Conservation (phyloP, 2,797 vertebrate species). For the Manis crassicaudata region DNA sequence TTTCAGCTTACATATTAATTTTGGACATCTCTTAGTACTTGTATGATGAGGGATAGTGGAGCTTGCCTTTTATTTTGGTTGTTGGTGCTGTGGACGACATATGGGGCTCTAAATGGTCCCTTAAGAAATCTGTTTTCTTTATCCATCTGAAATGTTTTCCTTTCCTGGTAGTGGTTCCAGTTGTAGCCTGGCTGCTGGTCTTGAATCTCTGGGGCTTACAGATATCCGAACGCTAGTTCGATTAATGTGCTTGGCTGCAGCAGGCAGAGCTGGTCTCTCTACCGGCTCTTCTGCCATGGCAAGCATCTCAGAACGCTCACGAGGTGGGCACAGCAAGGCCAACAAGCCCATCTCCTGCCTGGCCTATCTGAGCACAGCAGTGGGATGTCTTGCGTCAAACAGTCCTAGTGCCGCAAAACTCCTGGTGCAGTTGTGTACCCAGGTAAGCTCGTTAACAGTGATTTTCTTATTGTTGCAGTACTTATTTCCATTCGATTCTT, state of each 20-base stretch:
- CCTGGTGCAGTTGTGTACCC: slow-evolving; percentile 96
- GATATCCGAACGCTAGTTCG: slow-evolving; percentile 97
- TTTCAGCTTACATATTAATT: neutral
- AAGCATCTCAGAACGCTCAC: slow-evolving; percentile 88
- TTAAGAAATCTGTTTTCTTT: slow-evolving; percentile 20
- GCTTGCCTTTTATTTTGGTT: slow-evolving; percentile 37
- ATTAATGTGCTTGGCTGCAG: slow-evolving; percentile 97
- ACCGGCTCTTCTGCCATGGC: slow-evolving; percentile 87
- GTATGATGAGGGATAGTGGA: neutral
- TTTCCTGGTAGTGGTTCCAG: slow-evolving; percentile 92
- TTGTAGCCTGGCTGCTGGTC: slow-evolving; percentile 96
- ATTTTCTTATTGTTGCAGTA: neutral
- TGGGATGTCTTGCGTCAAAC: slow-evolving; percentile 97
- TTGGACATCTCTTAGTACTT: slow-evolving; percentile 7
- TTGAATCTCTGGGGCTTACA: slow-evolving; percentile 96
- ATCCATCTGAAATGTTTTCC: slow-evolving; percentile 43
- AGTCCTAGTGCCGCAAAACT: slow-evolving; percentile 96
- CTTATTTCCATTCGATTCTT: neutral
- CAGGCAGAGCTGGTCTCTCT: slow-evolving; percentile 96
- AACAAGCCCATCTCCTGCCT: slow-evolving; percentile 98
- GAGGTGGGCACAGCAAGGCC: slow-evolving; percentile 91
- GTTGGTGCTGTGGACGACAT: neutral
- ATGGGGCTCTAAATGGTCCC: neutral
- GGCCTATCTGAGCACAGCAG: slow-evolving; percentile 97
- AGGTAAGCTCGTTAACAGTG: slow-evolving; percentile 84